Base-by-base conservation (phyloP, 2,797 vertebrate genomes). In the Amphiprion clarkii region DNA sequence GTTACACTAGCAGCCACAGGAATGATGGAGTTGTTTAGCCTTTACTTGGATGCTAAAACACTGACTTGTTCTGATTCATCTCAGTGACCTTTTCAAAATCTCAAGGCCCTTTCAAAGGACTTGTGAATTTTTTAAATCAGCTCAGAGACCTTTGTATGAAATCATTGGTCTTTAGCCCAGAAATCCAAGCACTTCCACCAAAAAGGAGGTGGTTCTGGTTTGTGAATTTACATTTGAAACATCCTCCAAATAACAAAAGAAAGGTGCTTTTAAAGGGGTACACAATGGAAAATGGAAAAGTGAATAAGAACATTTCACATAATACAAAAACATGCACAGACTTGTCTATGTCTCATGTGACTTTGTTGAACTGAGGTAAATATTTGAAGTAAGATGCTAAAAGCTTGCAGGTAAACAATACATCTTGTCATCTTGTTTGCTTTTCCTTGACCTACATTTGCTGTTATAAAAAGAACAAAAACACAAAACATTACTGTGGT, bases 1-100 rank as follows among this genome's bases (percentile, higher is more conserved):
- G 65, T 23, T 62, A 44, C 21, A 68, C 61, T 36, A 36, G 7
- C 27, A 60, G 19, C 17, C 49, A 60, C 52, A 21, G 17, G 25
- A 27, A 16, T 54, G 13, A 27, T 27, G 21, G 11, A 25, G 5
- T 53, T 13, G 14, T 27, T 25, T 53, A 53, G 23, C n/a, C 9
- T n/a, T 51, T 51, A 9, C 48, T 51, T 51, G 48, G n/a, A 19
- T n/a, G 48, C 48, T 19, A 8, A 19, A n/a, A 49, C 1, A 8
- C 10, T n/a, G 48, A 10, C 3, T 51, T 51, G 48, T n/a, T 51
- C 8, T 10, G 10, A 2, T 51, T n/a, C 13, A 16, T 2, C 42
- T 44, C 42, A 44, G 16, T 14, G 42, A 44, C 44, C 44, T 19
- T 49, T 10, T 8, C 9, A 4, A 8, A 21, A 21, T 2, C n/a